A percentile compares a stretch with the other conserved stretches of the same genome.
Conservation (phyloP, 2,888 invertebrate species). For the Antheraea assamensis region DNA sequence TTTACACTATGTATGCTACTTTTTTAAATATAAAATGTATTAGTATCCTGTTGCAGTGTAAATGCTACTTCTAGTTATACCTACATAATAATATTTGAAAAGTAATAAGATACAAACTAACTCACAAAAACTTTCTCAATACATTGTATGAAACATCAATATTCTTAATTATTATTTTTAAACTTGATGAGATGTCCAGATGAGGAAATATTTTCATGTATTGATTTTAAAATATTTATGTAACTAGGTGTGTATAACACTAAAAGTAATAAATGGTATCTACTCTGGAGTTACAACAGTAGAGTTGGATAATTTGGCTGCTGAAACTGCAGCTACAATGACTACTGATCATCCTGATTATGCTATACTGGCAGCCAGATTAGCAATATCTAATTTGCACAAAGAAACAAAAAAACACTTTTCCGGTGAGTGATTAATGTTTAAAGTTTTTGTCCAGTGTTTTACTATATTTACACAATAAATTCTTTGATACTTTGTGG, state of each 20-base stretch:
- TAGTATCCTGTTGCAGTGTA: too few relatives aligned
- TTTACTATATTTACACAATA: too few relatives aligned
- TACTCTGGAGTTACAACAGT: constrained; percentile 98
- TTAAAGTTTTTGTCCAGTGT: not conserved
- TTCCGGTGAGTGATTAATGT: constrained; percentile 83
- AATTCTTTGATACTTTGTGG: too few relatives aligned
- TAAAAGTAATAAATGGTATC: constrained; percentile 96
- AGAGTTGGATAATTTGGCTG: constrained; percentile 98
- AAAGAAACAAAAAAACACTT: constrained; percentile 98
- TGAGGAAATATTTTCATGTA: not conserved
- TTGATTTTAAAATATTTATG: constrained; percentile 15
- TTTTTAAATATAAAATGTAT: too few relatives aligned
- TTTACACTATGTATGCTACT: too few relatives aligned
- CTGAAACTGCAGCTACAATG: constrained; percentile 99
- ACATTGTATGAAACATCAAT: too few relatives aligned
- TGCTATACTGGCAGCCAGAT: constrained; percentile 92
- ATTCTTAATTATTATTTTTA: too few relatives aligned
- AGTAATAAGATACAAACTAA: too few relatives aligned
- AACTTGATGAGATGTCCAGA: too few relatives aligned
- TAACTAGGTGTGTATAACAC: constrained; percentile 88
- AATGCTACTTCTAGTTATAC: too few relatives aligned
- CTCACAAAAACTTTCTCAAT: too few relatives aligned
- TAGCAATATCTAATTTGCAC: constrained; percentile 98
- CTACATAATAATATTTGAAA: too few relatives aligned
- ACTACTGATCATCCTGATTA: constrained; percentile 99